phyloP scores from a whole-genome alignment of 1,140 invertebrate genomes.

The Platyura marginata region DNA sequence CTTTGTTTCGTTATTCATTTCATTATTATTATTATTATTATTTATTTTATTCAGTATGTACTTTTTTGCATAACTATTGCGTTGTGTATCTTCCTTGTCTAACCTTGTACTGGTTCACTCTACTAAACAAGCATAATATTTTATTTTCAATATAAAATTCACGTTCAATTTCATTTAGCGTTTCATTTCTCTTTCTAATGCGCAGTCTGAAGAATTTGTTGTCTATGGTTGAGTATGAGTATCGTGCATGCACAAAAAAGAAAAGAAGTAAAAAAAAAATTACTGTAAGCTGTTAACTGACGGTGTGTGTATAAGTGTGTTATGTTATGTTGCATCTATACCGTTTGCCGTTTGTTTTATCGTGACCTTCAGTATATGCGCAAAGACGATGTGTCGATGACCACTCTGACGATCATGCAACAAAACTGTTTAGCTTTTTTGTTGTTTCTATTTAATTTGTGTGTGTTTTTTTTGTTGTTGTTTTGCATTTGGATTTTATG shows the following conservation, averaged over 20 bases:
- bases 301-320: background rate
- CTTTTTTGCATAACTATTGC: no score
- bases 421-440: background rate
- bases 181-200: background rate
- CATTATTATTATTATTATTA: no score
- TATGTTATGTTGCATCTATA: constrained; percentile 2
- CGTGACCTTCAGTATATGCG: constrained; percentile 4
- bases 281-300: no score
- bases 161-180: background rate
- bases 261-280: no score
- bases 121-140: no score
- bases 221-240: no score
- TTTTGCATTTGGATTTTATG: background rate
- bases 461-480: background rate
- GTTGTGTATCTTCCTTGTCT: no score
- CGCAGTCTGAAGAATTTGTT: background rate
- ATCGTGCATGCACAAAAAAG: no score
- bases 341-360: constrained; percentile 3
- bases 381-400: constrained; percentile 7
- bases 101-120: no score
- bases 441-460: background rate
- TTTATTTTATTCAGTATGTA: no score
- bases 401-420: constrained; percentile 3
- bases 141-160: background rate
- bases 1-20: no score